Base-by-base conservation (phyloP, 2,888 invertebrate species). In the Eulithis testata region DNA sequence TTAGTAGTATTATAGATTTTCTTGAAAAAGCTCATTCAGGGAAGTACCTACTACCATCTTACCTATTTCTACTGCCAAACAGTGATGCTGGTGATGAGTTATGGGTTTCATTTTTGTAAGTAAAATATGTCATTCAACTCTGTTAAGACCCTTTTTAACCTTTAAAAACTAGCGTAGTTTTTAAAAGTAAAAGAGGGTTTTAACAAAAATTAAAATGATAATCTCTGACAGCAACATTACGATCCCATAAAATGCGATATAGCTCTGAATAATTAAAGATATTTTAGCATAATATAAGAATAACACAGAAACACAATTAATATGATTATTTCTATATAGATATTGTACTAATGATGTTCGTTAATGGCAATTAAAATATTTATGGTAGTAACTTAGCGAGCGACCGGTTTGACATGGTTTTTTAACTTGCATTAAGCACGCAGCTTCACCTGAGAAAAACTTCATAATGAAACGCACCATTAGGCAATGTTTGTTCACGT, bases 271-370 rank as follows among this genome's bases (percentile, higher is more conserved):
- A 73, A 40, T 70, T 70, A 69, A 66, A 68, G 57, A 71, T 70
- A 73, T 69, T 65, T 68, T 71, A 71, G 72, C 71, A 74, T 75
- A 75, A 75, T 66, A 69, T 66, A 72, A 71, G 70, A 73, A 76
- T 76, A 71, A 72, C 67, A 68, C 56, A 61, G 63, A 70, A 73
- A 71, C 14, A 66, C 67, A 65, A 69, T 68, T 61, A 69, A 49
- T 55, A 58, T 55, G 65, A 76, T 74, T 73, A 77, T 75, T 70
- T 73, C 75, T 73, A 81, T 78, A 77, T 76, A 73, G 73, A 82
- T 80, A 66, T 77, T 76, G 74, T 81, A 82, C 81, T 84, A 82
- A 86, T 82, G 79, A 82, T 79, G 78, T 75, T 73, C 75, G 74
- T 73, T 44, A 64, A 60, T 60, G 65, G 69, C 71, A 72, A 72